A percentile compares a stretch with the other conserved stretches of the same genome.
These are phyloP conservation scores for Microctonus hyperodae DNA, from an alignment of 2,888 invertebrate genomes.

Conservation along the genomic window DNA sequence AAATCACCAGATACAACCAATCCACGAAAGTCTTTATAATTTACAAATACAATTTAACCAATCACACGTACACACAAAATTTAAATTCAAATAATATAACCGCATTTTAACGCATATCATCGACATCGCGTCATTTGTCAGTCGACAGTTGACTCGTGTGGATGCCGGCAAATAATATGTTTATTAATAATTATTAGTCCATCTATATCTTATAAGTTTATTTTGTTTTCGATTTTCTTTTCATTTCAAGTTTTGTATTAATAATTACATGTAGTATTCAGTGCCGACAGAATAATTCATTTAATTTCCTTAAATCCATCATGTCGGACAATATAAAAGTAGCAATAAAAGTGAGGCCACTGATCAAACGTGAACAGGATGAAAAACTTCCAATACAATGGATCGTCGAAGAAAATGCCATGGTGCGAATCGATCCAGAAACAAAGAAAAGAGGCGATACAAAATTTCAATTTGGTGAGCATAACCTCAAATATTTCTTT, in stretches of 20 bases:
- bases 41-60: not conserved
- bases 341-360: constrained; percentile 76
- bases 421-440: constrained; percentile 68
- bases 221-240: not conserved
- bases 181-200: not conserved
- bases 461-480: constrained; percentile 55
- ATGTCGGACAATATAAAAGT: constrained; percentile 78
- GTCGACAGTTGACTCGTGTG: not conserved
- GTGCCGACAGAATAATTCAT: too few species aligned
- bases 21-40: not conserved
- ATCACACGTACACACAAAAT: not conserved
- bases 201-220: not conserved
- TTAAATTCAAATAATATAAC: constrained; percentile 12
- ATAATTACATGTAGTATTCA: not conserved
- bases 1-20: not conserved
- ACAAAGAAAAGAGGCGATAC: constrained; percentile 56
- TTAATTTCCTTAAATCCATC: not conserved
- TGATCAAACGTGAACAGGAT: constrained; percentile 71
- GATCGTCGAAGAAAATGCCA: constrained; percentile 69
- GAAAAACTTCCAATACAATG: constrained; percentile 69
- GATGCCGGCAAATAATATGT: not conserved
- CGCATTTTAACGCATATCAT: not conserved
- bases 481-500: not conserved
- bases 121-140: constrained; percentile 18
- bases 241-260: not conserved